Evolutionary conservation across 2,797 vertebrate genomes (phyloP).

Genomic region (Petrocephalus sullivani): DNA sequence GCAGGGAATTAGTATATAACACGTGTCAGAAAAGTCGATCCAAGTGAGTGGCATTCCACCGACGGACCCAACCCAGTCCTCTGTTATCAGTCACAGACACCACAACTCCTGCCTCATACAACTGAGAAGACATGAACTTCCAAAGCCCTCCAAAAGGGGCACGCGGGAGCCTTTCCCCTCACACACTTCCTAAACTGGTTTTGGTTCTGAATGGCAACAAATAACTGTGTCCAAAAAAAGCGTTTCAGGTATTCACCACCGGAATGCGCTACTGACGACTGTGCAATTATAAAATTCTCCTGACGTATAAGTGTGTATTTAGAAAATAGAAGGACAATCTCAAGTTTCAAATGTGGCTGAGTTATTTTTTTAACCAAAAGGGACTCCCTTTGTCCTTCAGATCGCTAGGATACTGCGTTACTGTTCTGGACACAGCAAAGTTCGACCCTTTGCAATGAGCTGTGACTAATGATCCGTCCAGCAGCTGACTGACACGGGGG

Average conservation of each 20-base stretch:
- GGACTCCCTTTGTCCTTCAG: not conserved
- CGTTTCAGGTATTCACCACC: not conserved
- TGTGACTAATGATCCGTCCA: not conserved
- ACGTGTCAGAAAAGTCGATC: not conserved
- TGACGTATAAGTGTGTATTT: not conserved
- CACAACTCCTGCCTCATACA: not conserved
- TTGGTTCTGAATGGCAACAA: not conserved
- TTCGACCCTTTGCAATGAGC: not conserved
- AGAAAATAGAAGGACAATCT: not conserved
- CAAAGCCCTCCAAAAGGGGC: not conserved
- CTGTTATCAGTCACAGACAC: not conserved
- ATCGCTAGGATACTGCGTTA: not conserved
- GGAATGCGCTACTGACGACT: not conserved
- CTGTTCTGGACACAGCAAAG: not conserved
- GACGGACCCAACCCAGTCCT: not conserved
- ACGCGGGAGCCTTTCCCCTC: not conserved
- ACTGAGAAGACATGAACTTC: not conserved
- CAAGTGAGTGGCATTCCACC: constrained; percentile 8
- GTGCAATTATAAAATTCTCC: not conserved
- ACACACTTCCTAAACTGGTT: not conserved
- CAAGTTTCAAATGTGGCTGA: not conserved
- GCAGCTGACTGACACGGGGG: not conserved
- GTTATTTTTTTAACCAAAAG: not conserved
- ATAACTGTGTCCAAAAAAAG: not conserved
- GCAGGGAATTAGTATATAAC: not conserved